A percentile compares a stretch with the other conserved stretches of the same genome.
These are phyloP conservation scores for Syngnathus typhle DNA, from an alignment of 2,113 vertebrate genomes.

Conservation along the genomic window DNA sequence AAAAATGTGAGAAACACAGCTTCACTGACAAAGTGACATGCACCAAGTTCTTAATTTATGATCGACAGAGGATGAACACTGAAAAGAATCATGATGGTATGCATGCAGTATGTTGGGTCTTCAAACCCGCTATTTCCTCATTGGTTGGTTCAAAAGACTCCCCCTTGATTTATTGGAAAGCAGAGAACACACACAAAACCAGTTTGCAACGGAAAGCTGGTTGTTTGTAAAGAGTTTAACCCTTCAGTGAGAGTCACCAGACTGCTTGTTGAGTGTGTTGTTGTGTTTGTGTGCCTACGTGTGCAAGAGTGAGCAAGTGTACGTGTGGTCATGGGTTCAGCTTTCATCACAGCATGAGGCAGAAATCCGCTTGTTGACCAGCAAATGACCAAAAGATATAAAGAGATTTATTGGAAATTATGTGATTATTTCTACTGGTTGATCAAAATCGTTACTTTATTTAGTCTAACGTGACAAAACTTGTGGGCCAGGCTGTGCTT, in stretches of 20 bases:
- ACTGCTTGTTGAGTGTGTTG: constrained; percentile 11
- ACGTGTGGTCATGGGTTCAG: constrained; percentile 28
- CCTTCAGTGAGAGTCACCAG: background rate
- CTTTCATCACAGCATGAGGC: constrained; percentile 24
- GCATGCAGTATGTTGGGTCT: constrained; percentile 1
- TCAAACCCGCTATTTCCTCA: constrained; percentile 21
- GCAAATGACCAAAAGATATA: constrained; percentile 29
- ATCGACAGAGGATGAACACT: background rate
- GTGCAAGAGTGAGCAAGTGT: no score
- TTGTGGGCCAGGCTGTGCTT: background rate
- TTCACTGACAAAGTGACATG: background rate
- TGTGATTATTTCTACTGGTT: background rate
- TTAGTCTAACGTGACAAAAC: background rate
- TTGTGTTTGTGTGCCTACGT: constrained; percentile 15
- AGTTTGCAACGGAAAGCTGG: background rate
- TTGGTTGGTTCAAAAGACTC: constrained; percentile 52
- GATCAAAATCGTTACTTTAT: background rate
- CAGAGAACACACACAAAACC: constrained; percentile 3
- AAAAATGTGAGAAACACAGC: background rate
- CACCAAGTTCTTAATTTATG: background rate
- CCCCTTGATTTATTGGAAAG: constrained; percentile 33
- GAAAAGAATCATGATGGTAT: background rate
- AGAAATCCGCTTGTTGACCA: constrained; percentile 42
- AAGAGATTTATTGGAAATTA: constrained; percentile 18
- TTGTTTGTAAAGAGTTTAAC: constrained; percentile 2